Conservation (phyloP, 2,113 vertebrate genomes). For the Eretmodus cyanostictus region DNA sequence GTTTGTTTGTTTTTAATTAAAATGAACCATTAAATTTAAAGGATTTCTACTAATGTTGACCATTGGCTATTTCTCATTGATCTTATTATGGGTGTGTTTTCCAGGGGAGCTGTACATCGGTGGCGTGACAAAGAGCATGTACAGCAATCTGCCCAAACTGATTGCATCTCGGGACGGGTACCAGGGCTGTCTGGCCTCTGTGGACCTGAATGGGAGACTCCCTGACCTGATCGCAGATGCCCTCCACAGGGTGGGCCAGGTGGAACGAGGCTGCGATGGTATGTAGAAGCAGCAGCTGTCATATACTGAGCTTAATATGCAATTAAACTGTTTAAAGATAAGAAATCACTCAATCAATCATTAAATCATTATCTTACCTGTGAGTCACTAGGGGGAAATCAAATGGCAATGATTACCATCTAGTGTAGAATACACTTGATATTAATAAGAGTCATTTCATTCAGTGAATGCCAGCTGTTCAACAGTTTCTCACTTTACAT, state of each 20-base stretch:
- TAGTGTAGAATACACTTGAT: background rate
- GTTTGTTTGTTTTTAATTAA: background rate
- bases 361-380: background rate
- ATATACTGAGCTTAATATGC: background rate
- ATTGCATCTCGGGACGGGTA: constrained; percentile 89
- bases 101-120: constrained; percentile 90
- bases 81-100: background rate
- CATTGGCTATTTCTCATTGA: background rate
- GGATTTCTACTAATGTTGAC: background rate
- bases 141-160: constrained; percentile 84
- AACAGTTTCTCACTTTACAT: background rate
- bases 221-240: constrained; percentile 89
- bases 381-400: background rate
- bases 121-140: constrained; percentile 82
- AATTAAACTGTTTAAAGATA: background rate
- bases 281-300: constrained; percentile 16
- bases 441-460: background rate
- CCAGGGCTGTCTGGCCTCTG: constrained; percentile 88
- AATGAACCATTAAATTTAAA: background rate
- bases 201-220: constrained; percentile 90
- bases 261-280: constrained; percentile 90
- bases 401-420: background rate
- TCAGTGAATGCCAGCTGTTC: background rate
- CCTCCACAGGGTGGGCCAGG: constrained; percentile 85
- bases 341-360: background rate